These are phyloP conservation scores for Drosophila simulans DNA, from an alignment of 1,140 invertebrate species.

Conservation along the genomic window DNA sequence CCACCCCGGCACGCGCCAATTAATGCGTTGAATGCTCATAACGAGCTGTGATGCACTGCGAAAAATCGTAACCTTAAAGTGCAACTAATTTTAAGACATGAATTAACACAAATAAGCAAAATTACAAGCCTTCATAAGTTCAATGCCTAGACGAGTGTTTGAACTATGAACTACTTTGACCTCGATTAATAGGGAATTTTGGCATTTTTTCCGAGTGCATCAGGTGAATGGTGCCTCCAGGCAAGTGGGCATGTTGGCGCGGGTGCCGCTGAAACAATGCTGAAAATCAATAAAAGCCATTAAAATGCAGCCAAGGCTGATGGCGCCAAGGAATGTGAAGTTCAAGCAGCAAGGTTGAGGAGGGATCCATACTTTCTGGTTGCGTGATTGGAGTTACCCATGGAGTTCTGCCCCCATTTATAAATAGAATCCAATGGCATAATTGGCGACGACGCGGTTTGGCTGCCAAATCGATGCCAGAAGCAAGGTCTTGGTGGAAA, in stretches of 20 bases:
- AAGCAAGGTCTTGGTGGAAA: constrained; percentile 61
- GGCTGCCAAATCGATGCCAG: constrained; percentile 69
- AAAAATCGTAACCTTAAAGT: background rate
- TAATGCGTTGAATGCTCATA: constrained; percentile 72
- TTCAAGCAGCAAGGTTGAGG: constrained; percentile 70
- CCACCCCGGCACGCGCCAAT: constrained; percentile 62
- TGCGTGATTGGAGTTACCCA: constrained; percentile 60
- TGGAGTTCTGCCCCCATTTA: constrained; percentile 45
- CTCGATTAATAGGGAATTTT: no score
- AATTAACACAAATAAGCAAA: background rate
- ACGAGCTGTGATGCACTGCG: constrained; percentile 31
- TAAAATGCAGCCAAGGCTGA: constrained; percentile 72
- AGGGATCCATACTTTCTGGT: constrained; percentile 24
- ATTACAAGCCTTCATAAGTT: background rate
- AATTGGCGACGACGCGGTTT: constrained; percentile 64
- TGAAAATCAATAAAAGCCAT: constrained; percentile 79
- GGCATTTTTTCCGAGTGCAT: constrained; percentile 1
- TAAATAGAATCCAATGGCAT: constrained; percentile 68
- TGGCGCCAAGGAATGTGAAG: constrained; percentile 67
- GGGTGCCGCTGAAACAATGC: constrained; percentile 45
- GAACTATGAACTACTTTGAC: background rate
- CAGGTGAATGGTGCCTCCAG: constrained; percentile 17
- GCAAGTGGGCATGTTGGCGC: constrained; percentile 18
- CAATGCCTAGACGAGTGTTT: no score
- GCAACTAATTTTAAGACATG: no score